Percentiles rank a stretch among this genome's conserved stretches.
These are phyloP conservation scores for Volucella inflata DNA, from an alignment of 2,888 invertebrate genomes.

Conservation along the genomic window DNA sequence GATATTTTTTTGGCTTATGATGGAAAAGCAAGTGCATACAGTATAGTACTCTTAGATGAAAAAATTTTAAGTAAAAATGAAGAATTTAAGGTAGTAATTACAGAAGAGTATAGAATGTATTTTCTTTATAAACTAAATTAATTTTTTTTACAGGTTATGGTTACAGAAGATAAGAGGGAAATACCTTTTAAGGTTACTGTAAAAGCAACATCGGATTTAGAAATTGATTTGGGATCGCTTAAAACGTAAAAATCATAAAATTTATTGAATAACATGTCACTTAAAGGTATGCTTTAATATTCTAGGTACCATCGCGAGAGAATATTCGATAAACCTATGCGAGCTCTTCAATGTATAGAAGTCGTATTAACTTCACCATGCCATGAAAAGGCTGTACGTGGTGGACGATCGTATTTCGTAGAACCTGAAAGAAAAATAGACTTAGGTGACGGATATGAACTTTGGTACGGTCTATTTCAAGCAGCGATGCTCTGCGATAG, in stretches of 20 bases:
- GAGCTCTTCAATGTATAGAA: slow-evolving; percentile 86
- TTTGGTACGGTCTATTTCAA: slow-evolving; percentile 97
- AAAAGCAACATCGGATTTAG: slow-evolving; percentile 78
- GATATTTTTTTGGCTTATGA: slow-evolving; percentile 88
- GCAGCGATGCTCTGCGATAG: slow-evolving; percentile 95
- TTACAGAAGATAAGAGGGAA: slow-evolving; percentile 71
- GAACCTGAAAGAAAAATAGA: slow-evolving; percentile 82
- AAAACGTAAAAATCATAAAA: slow-evolving; percentile 77
- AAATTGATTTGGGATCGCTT: slow-evolving; percentile 79
- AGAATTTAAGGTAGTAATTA: slow-evolving; percentile 77
- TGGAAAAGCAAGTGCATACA: slow-evolving; percentile 88
- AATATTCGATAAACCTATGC: slow-evolving; percentile 82
- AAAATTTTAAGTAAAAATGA: slow-evolving; percentile 38
- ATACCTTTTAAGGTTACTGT: slow-evolving; percentile 78
- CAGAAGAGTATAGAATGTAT: no score
- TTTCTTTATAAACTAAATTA: background rate
- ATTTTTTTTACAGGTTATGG: slow-evolving; percentile 77
- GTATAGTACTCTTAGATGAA: slow-evolving; percentile 75
- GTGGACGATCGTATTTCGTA: slow-evolving; percentile 90
- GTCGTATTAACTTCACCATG: slow-evolving; percentile 86
- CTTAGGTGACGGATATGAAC: slow-evolving; percentile 92
- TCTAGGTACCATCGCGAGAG: slow-evolving; percentile 80
- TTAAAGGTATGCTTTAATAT: background rate
- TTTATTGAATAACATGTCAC: background rate
- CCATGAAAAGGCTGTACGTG: slow-evolving; percentile 78